Evolutionary conservation across 2,113 vertebrate genomes (phyloP).

Genomic region (Dendrocopos noguchii): DNA sequence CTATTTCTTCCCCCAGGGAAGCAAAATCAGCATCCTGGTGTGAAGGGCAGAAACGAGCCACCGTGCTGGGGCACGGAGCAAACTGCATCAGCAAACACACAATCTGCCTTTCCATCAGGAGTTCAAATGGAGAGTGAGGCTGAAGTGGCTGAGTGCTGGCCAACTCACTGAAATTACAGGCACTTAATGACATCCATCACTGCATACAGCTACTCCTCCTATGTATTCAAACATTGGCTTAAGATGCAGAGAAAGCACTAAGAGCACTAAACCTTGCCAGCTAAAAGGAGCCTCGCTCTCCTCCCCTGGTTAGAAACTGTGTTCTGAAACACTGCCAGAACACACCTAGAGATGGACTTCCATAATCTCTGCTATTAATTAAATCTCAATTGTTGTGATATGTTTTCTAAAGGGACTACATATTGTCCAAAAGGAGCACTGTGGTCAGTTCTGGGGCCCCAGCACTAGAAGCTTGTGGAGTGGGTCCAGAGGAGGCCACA

Average conservation of each 20-base stretch:
- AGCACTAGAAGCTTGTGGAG: no score
- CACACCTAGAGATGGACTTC: neutral
- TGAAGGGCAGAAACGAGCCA: neutral
- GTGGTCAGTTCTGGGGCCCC: no score
- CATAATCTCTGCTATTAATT: neutral
- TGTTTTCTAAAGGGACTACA: neutral
- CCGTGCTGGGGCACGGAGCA: neutral
- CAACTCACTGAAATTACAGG: neutral
- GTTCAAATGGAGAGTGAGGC: neutral
- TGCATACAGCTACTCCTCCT: neutral
- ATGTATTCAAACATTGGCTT: neutral
- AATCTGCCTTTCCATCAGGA: neutral
- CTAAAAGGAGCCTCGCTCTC: neutral
- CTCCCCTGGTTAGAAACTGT: neutral
- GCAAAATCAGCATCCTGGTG: neutral
- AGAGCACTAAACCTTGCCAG: neutral
- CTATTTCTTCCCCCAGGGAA: neutral
- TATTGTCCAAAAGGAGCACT: no score
- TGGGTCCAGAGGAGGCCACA: no score
- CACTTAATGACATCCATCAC: neutral
- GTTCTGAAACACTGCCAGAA: neutral
- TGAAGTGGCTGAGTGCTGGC: neutral
- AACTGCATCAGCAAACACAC: neutral
- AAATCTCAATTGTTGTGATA: neutral
- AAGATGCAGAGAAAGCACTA: neutral